Evolutionary conservation across 2,113 vertebrate species (phyloP).

Genomic region (Calonectris borealis): DNA sequence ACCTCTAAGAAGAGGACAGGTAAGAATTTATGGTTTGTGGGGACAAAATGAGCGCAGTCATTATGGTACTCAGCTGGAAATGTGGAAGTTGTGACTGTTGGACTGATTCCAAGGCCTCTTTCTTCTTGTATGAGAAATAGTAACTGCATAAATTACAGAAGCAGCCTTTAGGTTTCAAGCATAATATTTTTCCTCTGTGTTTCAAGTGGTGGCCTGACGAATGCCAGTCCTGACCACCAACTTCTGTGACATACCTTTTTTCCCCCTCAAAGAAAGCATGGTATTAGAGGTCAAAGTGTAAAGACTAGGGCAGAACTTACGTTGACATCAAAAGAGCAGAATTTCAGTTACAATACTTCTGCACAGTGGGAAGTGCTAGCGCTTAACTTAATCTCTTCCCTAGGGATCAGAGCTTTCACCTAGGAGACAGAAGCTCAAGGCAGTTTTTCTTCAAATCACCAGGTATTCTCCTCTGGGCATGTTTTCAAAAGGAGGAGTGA

Average conservation of each 20-base stretch:
- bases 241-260: background rate
- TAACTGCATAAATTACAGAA: background rate
- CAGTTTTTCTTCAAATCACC: background rate
- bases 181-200: background rate
- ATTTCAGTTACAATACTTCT: background rate
- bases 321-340: background rate
- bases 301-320: background rate
- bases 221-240: background rate
- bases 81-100: background rate
- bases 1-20: background rate
- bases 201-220: background rate
- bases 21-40: background rate
- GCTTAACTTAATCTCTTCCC: background rate
- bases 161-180: background rate
- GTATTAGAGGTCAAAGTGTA: background rate
- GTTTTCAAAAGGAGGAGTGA: background rate
- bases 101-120: background rate
- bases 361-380: background rate
- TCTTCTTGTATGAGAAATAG: background rate
- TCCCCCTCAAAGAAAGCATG: background rate
- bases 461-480: background rate
- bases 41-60: background rate
- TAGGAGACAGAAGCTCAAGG: background rate
- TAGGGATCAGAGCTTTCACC: background rate
- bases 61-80: background rate